A percentile compares a stretch with the other conserved stretches of the same genome.
Conservation (phyloP, 2,797 vertebrate species). For the Tympanoctomys barrerae region DNA sequence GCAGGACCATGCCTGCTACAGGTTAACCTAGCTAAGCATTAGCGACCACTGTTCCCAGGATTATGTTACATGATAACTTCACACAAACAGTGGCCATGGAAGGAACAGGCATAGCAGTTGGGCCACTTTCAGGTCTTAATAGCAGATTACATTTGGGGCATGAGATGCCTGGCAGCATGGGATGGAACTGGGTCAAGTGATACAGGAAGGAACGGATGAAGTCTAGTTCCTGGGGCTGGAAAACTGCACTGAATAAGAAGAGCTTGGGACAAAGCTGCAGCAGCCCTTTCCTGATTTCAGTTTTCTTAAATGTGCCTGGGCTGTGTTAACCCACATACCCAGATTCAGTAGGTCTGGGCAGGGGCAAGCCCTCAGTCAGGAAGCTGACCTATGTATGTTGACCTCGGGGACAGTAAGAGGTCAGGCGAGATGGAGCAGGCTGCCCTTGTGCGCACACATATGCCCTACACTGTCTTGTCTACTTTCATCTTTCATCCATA, state of each 20-base stretch:
- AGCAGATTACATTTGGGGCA: neutral
- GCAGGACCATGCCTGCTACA: too few relatives aligned
- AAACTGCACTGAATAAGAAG: neutral
- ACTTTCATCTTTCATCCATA: neutral
- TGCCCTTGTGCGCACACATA: neutral
- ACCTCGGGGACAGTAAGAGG: neutral
- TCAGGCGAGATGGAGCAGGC: neutral
- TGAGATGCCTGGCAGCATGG: neutral
- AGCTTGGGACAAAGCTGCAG: fast-evolving
- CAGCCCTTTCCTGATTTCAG: neutral
- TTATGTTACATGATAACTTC: neutral
- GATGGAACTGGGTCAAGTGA: too few relatives aligned
- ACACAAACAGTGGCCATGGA: fast-evolving
- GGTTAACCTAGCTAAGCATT: neutral
- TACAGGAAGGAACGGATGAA: neutral
- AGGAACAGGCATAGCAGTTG: neutral
- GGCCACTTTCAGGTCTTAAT: neutral
- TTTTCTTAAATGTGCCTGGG: neutral
- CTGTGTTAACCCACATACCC: neutral
- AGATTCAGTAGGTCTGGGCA: neutral
- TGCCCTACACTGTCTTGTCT: neutral
- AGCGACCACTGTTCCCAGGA: neutral
- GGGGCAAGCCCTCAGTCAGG: too few relatives aligned
- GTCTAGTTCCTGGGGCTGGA: neutral
- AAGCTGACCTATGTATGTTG: neutral